These are phyloP conservation scores for Kryptolebias ocellatus DNA, from an alignment of 2,797 vertebrate genomes.

Conservation along the genomic window DNA sequence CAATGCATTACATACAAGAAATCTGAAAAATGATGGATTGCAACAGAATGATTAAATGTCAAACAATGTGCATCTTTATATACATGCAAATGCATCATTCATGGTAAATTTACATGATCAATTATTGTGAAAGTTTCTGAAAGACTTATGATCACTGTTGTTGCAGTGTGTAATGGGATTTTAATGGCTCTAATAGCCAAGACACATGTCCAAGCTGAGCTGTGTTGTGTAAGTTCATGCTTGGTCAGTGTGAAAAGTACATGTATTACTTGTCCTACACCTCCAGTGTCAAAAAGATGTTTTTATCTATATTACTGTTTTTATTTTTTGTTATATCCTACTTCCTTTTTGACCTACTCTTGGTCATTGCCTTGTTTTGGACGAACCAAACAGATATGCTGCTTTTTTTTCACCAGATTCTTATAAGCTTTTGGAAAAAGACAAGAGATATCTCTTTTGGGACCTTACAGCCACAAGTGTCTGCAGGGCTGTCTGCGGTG, in stretches of 20 bases:
- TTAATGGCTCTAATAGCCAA: slow-evolving; percentile 80
- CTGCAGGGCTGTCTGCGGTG: slow-evolving; percentile 72
- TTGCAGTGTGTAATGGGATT: slow-evolving; percentile 76
- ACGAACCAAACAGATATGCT: slow-evolving; percentile 30
- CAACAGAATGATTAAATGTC: slow-evolving; percentile 48
- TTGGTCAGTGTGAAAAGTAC: slow-evolving; percentile 55
- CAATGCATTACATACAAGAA: slow-evolving; percentile 10
- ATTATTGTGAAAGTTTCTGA: slow-evolving; percentile 61
- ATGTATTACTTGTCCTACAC: slow-evolving; percentile 50
- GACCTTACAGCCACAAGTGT: slow-evolving; percentile 64
- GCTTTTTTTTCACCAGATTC: slow-evolving; percentile 51
- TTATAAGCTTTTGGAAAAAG: slow-evolving; percentile 50
- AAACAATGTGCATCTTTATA: slow-evolving; percentile 51
- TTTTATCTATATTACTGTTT: slow-evolving; percentile 22
- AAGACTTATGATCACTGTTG: slow-evolving; percentile 69
- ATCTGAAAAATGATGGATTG: slow-evolving; percentile 51
- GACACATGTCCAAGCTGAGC: slow-evolving; percentile 76
- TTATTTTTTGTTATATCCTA: slow-evolving; percentile 19
- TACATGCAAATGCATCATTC: slow-evolving; percentile 63
- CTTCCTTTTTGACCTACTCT: slow-evolving; percentile 25
- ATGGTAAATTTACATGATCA: slow-evolving; percentile 76
- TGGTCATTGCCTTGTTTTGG: slow-evolving; percentile 26
- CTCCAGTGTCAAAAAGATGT: slow-evolving; percentile 21
- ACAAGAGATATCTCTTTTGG: slow-evolving; percentile 59
- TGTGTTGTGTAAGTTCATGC: slow-evolving; percentile 51